Conservation (phyloP, 2,888 invertebrate species). For the Platycheirus albimanus region DNA sequence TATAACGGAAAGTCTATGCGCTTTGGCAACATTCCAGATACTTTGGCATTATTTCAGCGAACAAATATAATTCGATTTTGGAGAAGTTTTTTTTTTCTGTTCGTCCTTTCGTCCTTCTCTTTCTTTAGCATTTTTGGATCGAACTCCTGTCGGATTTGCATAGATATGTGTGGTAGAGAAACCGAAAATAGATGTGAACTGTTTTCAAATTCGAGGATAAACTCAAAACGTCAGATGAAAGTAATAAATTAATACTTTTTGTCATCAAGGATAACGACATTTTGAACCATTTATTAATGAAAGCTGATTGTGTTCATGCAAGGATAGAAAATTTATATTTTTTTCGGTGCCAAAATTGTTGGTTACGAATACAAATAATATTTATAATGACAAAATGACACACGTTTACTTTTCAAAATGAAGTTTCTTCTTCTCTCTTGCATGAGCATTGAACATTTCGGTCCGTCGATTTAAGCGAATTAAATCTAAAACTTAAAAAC, state of each 20-base stretch:
- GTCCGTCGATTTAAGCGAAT: too few species aligned
- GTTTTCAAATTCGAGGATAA: conserved; percentile 47
- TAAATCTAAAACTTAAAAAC: too few species aligned
- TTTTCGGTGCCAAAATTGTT: too few species aligned
- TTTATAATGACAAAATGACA: too few species aligned
- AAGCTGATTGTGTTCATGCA: conserved; percentile 37
- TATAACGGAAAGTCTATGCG: conserved; percentile 35
- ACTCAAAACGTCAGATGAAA: conserved; percentile 39
- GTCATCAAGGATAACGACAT: conserved; percentile 29
- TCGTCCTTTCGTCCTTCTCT: background rate
- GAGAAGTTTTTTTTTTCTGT: conserved; percentile 23
- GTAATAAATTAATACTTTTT: conserved; percentile 59
- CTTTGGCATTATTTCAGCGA: conserved; percentile 67
- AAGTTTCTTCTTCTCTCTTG: too few species aligned
- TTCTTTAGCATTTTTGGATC: background rate
- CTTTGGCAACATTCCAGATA: conserved; percentile 62
- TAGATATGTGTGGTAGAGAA: conserved; percentile 26
- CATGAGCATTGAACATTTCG: too few species aligned
- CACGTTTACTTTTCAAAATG: too few species aligned
- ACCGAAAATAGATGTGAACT: conserved; percentile 30
- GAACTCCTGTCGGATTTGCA: conserved; percentile 49
- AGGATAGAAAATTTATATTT: too few species aligned
- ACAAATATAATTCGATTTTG: conserved; percentile 63
- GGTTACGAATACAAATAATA: too few species aligned
- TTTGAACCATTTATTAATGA: conserved; percentile 40